A percentile compares a stretch with the other conserved stretches of the same genome.
These are phyloP conservation scores for Butastur rufipennis DNA, from an alignment of 2,113 vertebrate species.

Conservation along the genomic window DNA sequence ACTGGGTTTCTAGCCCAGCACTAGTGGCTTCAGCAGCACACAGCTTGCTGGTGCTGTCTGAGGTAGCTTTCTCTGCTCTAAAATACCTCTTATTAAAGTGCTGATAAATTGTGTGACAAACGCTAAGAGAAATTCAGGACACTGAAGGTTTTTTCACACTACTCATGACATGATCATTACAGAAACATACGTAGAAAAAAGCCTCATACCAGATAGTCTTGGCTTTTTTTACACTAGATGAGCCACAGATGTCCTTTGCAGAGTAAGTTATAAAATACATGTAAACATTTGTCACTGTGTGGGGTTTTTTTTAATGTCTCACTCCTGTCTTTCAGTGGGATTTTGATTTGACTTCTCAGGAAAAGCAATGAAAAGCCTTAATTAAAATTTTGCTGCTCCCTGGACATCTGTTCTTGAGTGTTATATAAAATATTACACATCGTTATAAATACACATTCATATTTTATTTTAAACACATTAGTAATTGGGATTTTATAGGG, in stretches of 20 bases:
- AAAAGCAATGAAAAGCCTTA: conserved; percentile 49
- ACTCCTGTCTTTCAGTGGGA: background rate
- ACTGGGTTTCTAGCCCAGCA: background rate
- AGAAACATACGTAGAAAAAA: background rate
- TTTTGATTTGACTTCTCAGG: conserved; percentile 17
- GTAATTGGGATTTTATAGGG: conserved; percentile 27
- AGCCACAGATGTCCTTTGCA: conserved; percentile 10
- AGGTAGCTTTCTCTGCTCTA: background rate
- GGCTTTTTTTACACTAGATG: background rate
- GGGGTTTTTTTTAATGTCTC: background rate
- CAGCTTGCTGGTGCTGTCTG: background rate
- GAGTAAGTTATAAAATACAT: conserved; percentile 17
- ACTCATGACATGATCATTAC: background rate
- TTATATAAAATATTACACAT: conserved; percentile 55
- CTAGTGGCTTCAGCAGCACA: background rate
- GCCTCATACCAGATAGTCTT: background rate
- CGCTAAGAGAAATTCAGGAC: background rate
- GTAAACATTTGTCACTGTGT: conserved; percentile 40
- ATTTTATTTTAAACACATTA: conserved; percentile 54
- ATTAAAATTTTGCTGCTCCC: conserved; percentile 60
- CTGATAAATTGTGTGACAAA: background rate
- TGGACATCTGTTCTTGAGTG: conserved; percentile 55
- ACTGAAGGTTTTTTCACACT: background rate
- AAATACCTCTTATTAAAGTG: background rate
- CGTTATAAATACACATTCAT: conserved; percentile 27